A percentile compares a stretch with the other conserved stretches of the same genome.
Evolutionary conservation across 2,113 vertebrate species (phyloP).

Genomic region (Spea bombifrons): DNA sequence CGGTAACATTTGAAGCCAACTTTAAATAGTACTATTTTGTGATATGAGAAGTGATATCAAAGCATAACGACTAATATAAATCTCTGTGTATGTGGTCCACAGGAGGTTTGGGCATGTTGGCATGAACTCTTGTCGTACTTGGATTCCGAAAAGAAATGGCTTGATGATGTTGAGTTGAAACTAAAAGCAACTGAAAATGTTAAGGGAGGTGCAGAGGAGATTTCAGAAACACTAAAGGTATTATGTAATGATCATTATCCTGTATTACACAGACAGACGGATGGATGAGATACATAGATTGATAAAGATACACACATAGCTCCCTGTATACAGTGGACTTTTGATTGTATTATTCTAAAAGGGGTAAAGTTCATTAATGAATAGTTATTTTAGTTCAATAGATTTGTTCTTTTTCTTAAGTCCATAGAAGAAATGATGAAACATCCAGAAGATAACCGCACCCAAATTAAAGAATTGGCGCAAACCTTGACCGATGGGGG

Average conservation of each 20-base stretch:
- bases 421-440: constrained; percentile 81
- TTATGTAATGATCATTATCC: constrained; percentile 36
- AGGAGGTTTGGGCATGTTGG: constrained; percentile 99
- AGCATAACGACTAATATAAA: no score
- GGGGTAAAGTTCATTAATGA: no score
- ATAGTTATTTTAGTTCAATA: no score
- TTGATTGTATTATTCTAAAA: no score
- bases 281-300: no score
- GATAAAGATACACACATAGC: no score
- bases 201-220: constrained; percentile 79
- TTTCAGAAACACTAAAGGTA: constrained; percentile 82
- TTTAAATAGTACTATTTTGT: no score
- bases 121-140: constrained; percentile 85
- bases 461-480: constrained; percentile 89
- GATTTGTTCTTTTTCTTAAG: constrained; percentile 60
- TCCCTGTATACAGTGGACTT: no score
- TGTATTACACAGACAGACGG: no score
- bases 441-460: constrained; percentile 94
- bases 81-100: constrained; percentile 10
- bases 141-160: constrained; percentile 87
- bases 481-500: constrained; percentile 95
- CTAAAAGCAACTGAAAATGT: constrained; percentile 83
- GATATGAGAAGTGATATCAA: no score
- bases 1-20: no score
- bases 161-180: constrained; percentile 86